Percentiles rank a stretch among this genome's conserved stretches.
These are phyloP conservation scores for Hirtodrosophila histrioides DNA, from an alignment of 2,888 invertebrate genomes.

Conservation along the genomic window DNA sequence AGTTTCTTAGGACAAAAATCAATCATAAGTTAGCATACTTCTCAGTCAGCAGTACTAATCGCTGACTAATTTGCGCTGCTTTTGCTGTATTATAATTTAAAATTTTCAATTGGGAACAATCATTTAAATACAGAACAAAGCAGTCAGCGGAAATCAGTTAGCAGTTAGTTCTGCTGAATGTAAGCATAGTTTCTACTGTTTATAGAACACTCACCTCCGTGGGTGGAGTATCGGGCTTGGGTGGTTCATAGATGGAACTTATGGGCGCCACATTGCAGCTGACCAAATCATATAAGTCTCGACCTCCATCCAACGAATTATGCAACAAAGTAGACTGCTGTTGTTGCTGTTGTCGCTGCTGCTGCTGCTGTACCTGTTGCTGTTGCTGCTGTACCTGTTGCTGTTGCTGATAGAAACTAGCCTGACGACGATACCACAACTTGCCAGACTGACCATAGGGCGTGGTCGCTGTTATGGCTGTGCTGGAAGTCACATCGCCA, in stretches of 20 bases:
- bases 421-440: constrained; percentile 80
- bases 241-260: constrained; percentile 79
- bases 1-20: constrained; percentile 27
- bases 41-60: no score
- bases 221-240: constrained; percentile 82
- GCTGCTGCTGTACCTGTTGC: constrained; percentile 44
- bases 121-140: no score
- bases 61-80: no score
- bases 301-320: constrained; percentile 7
- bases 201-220: constrained; percentile 64
- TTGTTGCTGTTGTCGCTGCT: constrained; percentile 20
- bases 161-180: no score
- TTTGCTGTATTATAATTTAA: no score
- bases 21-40: no score
- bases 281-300: constrained; percentile 69
- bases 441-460: constrained; percentile 50
- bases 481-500: constrained; percentile 55
- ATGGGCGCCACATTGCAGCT: constrained; percentile 64
- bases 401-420: constrained; percentile 53
- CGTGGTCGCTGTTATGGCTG: constrained; percentile 35
- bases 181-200: no score
- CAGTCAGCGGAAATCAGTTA: no score
- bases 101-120: no score
- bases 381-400: constrained; percentile 37
- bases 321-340: constrained; percentile 17